Conservation (phyloP, 2,797 vertebrate genomes). For the Sternarchorhynchus goeldii region DNA sequence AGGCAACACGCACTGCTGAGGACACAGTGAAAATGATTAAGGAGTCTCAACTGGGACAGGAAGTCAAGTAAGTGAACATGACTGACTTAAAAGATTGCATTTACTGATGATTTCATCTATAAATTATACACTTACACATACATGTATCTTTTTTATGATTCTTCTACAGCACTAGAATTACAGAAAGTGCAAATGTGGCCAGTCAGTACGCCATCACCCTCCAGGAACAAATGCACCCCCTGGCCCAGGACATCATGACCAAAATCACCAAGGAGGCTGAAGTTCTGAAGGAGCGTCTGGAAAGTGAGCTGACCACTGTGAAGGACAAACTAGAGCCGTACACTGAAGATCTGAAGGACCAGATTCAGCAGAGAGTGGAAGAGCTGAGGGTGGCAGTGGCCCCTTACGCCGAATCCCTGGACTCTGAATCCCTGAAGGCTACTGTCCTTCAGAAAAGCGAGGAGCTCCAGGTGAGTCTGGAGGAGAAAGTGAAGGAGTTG, state of each 20-base stretch:
- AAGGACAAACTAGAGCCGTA: conserved; percentile 69
- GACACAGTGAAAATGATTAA: conserved; percentile 75
- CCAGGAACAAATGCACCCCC: conserved; percentile 67
- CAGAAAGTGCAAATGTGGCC: conserved; percentile 69
- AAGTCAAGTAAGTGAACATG: conserved; percentile 33
- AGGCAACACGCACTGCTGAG: conserved; percentile 75
- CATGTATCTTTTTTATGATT: background rate
- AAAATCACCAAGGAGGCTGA: conserved; percentile 73
- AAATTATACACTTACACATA: background rate
- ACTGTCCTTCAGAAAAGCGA: conserved; percentile 73
- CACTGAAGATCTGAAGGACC: conserved; percentile 69
- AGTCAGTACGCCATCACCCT: conserved; percentile 68
- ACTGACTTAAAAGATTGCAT: too few species aligned
- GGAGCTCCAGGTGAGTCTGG: conserved; percentile 71
- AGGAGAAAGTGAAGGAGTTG: conserved; percentile 73
- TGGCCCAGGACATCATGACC: conserved; percentile 69
- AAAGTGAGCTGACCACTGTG: conserved; percentile 65
- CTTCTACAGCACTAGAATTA: conserved; percentile 60
- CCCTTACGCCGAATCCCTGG: conserved; percentile 71
- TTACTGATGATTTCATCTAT: background rate
- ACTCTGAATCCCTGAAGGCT: conserved; percentile 70
- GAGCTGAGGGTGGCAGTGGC: conserved; percentile 71
- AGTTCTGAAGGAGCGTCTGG: conserved; percentile 64
- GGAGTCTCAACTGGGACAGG: conserved; percentile 54
- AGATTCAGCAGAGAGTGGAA: conserved; percentile 73